Base-by-base conservation (phyloP, 1,140 invertebrate species). In the Trichonephila clavata region DNA sequence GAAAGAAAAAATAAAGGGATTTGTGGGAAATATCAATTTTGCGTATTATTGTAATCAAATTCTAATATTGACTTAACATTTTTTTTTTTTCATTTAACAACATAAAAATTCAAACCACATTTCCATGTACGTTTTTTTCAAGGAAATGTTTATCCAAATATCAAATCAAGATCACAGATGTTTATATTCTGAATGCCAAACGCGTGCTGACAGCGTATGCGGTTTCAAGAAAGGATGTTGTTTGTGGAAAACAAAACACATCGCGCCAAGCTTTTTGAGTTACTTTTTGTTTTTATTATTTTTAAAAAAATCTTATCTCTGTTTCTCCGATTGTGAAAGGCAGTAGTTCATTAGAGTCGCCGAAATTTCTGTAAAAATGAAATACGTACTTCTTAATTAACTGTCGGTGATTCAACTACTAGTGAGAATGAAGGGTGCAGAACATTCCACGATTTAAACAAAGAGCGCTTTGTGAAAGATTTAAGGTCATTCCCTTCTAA, bases 301-400 rank as follows among this genome's bases (percentile, higher is more conserved):
- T 16, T 71, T 14, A 39, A 5, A 0, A 50, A 50, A 18, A 39
- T 77, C 65, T 68, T 32, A 18, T 32, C 24, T 77, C 24, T 39
- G 27, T 39, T 39, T 77, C 27, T 77, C 14, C 18, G 2, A 16
- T 32, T 32, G 13, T 13, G 13, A 32, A 32, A 77, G 71, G 16
- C 32, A 3, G 27, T 77, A 18, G 6, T 32, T 77, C 71, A 77
- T 39, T 71, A 24, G n/a, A n/a, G 71, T 77, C 50, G 7, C 7
- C 2, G 71, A 39, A 77, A 77, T 77, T 77, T 77, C 71, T 77
- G 32, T 27, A 77, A 77, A 77, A 77, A 77, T 39, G 71, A 32
- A 77, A 77, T 77, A 77, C 39, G 32, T 20, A 1, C 18, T 77
- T 27, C 18, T 18, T 39, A 77, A 77, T 77, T 32, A 77, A 77